These are phyloP conservation scores for Dipodomys merriami DNA, from an alignment of 2,113 vertebrate genomes.

Conservation along the genomic window DNA sequence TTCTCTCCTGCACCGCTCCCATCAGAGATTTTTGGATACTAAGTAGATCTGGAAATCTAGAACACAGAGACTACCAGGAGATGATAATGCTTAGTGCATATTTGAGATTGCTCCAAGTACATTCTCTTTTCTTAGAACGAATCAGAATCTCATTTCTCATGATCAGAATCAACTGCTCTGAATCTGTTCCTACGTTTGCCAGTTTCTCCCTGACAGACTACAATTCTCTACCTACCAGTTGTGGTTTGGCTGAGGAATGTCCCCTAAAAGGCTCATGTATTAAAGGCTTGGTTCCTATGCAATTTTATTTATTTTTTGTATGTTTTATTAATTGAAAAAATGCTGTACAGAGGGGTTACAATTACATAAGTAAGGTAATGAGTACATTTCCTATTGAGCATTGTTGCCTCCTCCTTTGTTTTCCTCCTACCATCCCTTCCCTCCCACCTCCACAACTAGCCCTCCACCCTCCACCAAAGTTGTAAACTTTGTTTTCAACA, in stretches of 20 bases:
- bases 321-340: too few relatives aligned
- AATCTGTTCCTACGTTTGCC: constrained; percentile 3
- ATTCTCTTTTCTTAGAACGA: neutral
- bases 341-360: too few relatives aligned
- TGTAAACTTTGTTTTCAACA: too few relatives aligned
- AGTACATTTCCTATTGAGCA: too few relatives aligned
- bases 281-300: too few relatives aligned
- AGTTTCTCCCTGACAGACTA: neutral
- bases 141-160: too few relatives aligned
- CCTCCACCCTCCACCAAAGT: too few relatives aligned
- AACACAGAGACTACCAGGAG: neutral
- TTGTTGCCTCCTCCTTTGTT: too few relatives aligned
- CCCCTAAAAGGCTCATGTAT: neutral
- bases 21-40: neutral
- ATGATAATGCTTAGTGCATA: neutral
- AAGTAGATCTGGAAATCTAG: neutral
- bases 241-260: neutral
- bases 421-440: too few relatives aligned
- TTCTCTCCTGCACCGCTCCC: neutral
- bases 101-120: neutral
- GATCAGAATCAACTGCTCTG: neutral
- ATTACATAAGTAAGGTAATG: too few relatives aligned
- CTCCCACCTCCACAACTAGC: too few relatives aligned
- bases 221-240: neutral
- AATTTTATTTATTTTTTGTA: too few relatives aligned